phyloP scores from a whole-genome alignment of 2,113 vertebrate genomes.

The Cynoglossus semilaevis region DNA sequence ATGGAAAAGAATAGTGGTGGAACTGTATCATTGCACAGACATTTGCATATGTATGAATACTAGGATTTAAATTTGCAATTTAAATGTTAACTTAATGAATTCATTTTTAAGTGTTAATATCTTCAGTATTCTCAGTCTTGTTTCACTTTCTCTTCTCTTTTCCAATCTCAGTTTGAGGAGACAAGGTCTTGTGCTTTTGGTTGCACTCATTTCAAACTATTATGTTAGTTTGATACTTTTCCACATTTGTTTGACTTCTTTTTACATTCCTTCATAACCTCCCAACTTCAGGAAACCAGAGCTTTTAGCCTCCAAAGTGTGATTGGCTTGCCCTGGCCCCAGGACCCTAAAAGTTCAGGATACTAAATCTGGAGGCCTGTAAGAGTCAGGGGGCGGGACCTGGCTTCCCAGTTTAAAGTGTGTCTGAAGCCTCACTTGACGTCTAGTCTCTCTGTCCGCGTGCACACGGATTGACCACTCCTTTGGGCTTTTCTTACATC shows the following conservation, averaged over 20 bases:
- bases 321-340: constrained; percentile 67
- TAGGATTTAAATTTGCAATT: too few relatives aligned
- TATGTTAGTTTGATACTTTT: too few relatives aligned
- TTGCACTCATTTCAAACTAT: too few relatives aligned
- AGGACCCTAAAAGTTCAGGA: constrained; percentile 81
- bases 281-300: constrained; percentile 23
- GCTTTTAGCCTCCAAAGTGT: constrained; percentile 54
- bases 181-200: too few relatives aligned
- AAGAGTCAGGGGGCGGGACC: constrained; percentile 70
- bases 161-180: too few relatives aligned
- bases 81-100: too few relatives aligned
- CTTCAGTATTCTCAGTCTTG: too few relatives aligned
- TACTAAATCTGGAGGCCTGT: constrained; percentile 79
- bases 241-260: not conserved
- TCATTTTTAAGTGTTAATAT: too few relatives aligned
- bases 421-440: constrained; percentile 71
- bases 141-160: too few relatives aligned
- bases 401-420: constrained; percentile 75
- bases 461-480: constrained; percentile 78
- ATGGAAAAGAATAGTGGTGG: too few relatives aligned
- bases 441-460: constrained; percentile 81
- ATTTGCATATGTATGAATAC: too few relatives aligned
- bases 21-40: too few relatives aligned
- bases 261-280: constrained; percentile 8
- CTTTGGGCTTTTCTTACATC: constrained; percentile 70